Evolutionary conservation across 2,113 vertebrate species (phyloP), one percentile per base, ranked within the genome.

Genomic region (Python bivittatus): DNA sequence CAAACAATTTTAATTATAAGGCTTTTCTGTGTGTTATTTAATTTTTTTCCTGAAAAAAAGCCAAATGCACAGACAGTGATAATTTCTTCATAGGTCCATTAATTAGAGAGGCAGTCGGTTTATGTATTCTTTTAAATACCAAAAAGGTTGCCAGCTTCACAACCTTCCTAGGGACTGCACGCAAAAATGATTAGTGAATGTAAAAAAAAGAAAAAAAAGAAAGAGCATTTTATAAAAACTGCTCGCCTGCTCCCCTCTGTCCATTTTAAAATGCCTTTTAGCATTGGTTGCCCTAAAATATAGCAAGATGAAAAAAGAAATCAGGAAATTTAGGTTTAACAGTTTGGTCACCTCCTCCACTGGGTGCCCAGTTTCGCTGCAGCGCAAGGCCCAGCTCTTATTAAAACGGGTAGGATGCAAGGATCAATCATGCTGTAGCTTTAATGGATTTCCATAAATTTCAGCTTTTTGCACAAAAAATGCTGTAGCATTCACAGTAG

Each of bases 281-380:
- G 61, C 1, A 84, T n/a, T 29, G 57, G 58, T 60, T 86, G 38
- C 29, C 53, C 29, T 23, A 53, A 64, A 94, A 2, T 38, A 92
- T 90, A 4, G 56, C 6, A 6, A 1, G 23, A 72, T 44, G 33
- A 0, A 0, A 2, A 5, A 3, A 87, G 12, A 23, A 88, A 17
- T 58, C 61, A 29, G 33, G 27, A 29, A 11, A 33, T 33, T 0
- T 0, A 25, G 92, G n/a, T n/a, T 33, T 53, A 90, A 88, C 0
- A 1, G 25, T 13, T 0, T 90, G 17, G 57, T 25, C 6, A 72
- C 4, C n/a, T 57, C 15, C 83, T 90, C 10, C 15, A 58, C 5
- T 57, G 3, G 61, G 15, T 33, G n/a, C 27, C 29, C 88, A 93
- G 22, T 86, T 53, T 94, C 94, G 20, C 0, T 88, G 56, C 56